These are phyloP conservation scores for Pantherophis vulpinus DNA, from an alignment of 2,797 vertebrate genomes.

Conservation along the genomic window DNA sequence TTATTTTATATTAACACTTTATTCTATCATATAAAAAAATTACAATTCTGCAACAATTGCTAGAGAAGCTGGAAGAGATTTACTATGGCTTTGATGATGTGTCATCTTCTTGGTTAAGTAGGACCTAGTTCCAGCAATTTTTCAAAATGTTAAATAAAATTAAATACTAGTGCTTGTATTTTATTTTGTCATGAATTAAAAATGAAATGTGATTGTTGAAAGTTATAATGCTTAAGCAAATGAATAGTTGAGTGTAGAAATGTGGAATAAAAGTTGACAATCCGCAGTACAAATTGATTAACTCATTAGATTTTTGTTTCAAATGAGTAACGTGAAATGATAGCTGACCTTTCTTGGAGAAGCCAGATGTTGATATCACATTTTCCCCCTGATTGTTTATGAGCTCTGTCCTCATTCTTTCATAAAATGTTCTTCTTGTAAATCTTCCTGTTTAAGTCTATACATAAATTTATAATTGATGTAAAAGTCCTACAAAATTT, in stretches of 20 bases:
- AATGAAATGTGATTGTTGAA: conserved; percentile 1
- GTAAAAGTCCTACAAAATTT: conserved; percentile 16
- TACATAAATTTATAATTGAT: conserved; percentile 18
- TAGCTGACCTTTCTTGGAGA: not conserved
- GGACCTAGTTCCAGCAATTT: not conserved
- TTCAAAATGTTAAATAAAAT: not conserved
- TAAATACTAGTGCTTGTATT: not conserved
- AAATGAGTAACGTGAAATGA: conserved; percentile 2
- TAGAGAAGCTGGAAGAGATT: not conserved
- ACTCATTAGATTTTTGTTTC: not conserved
- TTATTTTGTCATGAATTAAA: not conserved
- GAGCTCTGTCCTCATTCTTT: conserved; percentile 13
- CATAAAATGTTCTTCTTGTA: conserved; percentile 10
- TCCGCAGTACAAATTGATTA: not conserved
- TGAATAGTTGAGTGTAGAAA: not conserved
- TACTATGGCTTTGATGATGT: not conserved
- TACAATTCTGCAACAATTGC: not conserved
- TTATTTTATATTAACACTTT: not conserved
- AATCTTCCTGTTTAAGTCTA: conserved; percentile 11
- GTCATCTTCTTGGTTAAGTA: not conserved
- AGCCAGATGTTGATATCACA: conserved; percentile 21
- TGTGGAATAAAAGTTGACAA: conserved; percentile 7
- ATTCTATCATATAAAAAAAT: not conserved
- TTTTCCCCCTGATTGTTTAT: conserved; percentile 28
- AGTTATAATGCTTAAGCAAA: conserved; percentile 10